phyloP scores from a whole-genome alignment of 92 coral and sea anemone genomes.

The Heteractis magnifica region DNA sequence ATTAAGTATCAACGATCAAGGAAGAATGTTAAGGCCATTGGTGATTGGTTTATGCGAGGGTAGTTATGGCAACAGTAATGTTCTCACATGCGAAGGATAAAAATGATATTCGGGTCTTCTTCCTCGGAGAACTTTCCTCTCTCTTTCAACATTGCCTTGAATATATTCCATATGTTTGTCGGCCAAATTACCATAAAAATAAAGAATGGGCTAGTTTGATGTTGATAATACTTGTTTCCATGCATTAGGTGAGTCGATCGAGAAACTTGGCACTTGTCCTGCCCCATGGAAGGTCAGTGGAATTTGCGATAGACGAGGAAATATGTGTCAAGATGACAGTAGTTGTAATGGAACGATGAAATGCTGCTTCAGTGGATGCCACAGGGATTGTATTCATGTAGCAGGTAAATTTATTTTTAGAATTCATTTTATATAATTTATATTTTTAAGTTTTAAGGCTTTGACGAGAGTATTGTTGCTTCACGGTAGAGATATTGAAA shows the following conservation, averaged over 20 bases:
- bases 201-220: background rate
- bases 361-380: slow-evolving; percentile 83
- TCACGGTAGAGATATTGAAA: no score
- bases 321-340: slow-evolving; percentile 46
- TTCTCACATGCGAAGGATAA: no score
- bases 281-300: slow-evolving; percentile 47
- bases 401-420: background rate
- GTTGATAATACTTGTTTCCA: background rate
- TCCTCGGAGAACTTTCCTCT: no score
- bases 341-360: slow-evolving; percentile 46
- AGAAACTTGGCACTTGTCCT: slow-evolving; percentile 36
- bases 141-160: no score
- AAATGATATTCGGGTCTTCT: no score
- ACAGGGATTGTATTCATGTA: slow-evolving; percentile 52
- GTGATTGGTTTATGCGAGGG: no score
- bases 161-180: no score
- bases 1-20: no score
- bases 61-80: no score
- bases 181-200: background rate
- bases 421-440: no score
- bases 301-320: slow-evolving; percentile 57
- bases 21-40: no score
- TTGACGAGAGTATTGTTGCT: background rate
- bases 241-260: background rate
- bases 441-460: background rate